Evolutionary conservation across 2,797 vertebrate species (phyloP), one percentile per base, ranked within the genome.

Genomic region (Tarsius wallacei): DNA sequence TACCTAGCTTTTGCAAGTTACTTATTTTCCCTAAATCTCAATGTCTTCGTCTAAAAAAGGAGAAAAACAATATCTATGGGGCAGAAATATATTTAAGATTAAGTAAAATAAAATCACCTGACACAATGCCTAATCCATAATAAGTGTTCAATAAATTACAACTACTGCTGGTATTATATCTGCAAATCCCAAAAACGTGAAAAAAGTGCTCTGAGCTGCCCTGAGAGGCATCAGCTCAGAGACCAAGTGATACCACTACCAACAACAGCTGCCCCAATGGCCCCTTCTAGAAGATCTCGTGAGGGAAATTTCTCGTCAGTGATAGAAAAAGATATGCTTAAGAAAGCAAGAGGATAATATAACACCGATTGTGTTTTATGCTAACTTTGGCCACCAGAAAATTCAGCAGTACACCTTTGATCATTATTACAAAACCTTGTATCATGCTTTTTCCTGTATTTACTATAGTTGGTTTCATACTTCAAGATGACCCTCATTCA

Each of bases 11-110:
- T 61, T 77, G 21, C 66, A 93, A 90, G 22, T 70, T 71, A 88
- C 11, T 93, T 42, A n/a, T 31, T 90, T 90, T 88, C 90, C 91
- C 87, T 92, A 42, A 85, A 94, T 85, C 78, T 95, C 87, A 95
- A 78, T 76, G 33, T 81, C 61, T 57, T 95, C 33, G 47, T 49
- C 53, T 94, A 42, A 90, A 89, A 95, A 88, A n/a, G 22, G 10
- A 19, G 15, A 73, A 28, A 51, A 91, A 28, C 24, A 15, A 5
- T n/a, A 51, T 64, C 82, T 64, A 15, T 22, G 7, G 55, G 96
- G 68, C 85, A 94, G 71, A 5, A 66, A 15, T 26, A 8, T 59
- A 17, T 8, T 47, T 13, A 84, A 92, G 66, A 64, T 66, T 63
- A 84, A 93, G 59, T 61, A 49, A 87, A 92, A 71, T 51, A 57